A percentile compares a stretch with the other conserved stretches of the same genome.
phyloP scores from a whole-genome alignment of 2,888 invertebrate species.

The Corbicula japonica region DNA sequence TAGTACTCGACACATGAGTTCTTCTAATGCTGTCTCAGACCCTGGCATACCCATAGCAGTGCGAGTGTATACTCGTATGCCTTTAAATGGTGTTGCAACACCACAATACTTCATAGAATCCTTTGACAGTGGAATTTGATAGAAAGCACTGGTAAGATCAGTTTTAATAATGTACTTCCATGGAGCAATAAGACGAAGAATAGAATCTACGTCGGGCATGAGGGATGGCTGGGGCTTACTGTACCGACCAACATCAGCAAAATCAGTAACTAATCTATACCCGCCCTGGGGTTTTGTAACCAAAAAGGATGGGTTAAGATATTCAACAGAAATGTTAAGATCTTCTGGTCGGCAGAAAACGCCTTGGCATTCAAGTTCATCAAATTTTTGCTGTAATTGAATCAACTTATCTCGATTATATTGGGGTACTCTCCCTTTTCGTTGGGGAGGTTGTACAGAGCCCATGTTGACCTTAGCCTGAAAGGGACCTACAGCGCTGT shows the following conservation, averaged over 20 bases:
- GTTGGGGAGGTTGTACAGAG: conserved; percentile 67
- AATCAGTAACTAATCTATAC: conserved; percentile 60
- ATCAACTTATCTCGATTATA: conserved; percentile 61
- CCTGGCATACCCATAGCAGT: conserved; percentile 73
- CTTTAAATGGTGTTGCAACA: conserved; percentile 55
- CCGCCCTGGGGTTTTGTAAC: conserved; percentile 59
- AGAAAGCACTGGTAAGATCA: conserved; percentile 63
- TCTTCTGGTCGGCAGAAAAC: conserved; percentile 67
- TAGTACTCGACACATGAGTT: conserved; percentile 60
- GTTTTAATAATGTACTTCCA: conserved; percentile 51
- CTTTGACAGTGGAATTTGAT: conserved; percentile 62
- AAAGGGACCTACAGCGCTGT: conserved; percentile 65
- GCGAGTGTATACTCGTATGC: conserved; percentile 55
- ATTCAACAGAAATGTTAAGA: conserved; percentile 61
- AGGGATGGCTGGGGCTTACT: conserved; percentile 62
- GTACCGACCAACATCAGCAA: conserved; percentile 64
- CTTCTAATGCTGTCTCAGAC: conserved; percentile 70
- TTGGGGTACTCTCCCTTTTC: conserved; percentile 69
- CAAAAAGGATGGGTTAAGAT: conserved; percentile 50
- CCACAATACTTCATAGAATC: conserved; percentile 64
- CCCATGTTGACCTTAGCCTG: conserved; percentile 72
- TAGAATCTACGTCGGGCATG: conserved; percentile 46
- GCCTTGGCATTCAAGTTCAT: conserved; percentile 65
- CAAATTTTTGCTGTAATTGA: conserved; percentile 66
- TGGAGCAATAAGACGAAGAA: conserved; percentile 32